phyloP scores from a whole-genome alignment of 2,888 invertebrate species.

The Proisotoma minuta region DNA sequence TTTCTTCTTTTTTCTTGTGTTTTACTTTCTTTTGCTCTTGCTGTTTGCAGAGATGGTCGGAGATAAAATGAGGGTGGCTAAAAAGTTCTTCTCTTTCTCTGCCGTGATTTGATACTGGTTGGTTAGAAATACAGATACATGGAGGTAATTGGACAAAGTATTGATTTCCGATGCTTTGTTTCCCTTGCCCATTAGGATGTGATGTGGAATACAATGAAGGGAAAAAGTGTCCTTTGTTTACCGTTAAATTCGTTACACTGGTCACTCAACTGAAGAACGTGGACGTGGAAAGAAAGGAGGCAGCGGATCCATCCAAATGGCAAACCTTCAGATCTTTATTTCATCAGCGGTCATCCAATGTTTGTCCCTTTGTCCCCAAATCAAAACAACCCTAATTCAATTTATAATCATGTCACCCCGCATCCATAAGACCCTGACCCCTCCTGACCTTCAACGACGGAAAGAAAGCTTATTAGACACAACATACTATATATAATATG shows the following conservation, averaged over 20 bases:
- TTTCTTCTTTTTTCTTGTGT: not conserved
- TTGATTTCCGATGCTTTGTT: constrained; percentile 35
- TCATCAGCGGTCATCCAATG: not conserved
- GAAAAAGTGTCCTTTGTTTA: constrained; percentile 38
- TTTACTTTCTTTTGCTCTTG: not conserved
- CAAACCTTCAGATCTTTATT: constrained; percentile 26
- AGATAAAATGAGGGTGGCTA: constrained; percentile 10
- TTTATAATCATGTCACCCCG: too few species aligned
- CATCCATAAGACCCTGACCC: too few species aligned
- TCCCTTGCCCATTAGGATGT: constrained; percentile 36
- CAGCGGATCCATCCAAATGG: constrained; percentile 46
- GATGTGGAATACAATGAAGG: not conserved
- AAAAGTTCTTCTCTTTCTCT: not conserved
- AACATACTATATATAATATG: too few species aligned
- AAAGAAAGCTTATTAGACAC: too few species aligned
- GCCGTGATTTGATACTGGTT: too few species aligned
- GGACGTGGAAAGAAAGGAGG: too few species aligned
- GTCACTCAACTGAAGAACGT: constrained; percentile 46
- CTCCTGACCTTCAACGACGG: too few species aligned
- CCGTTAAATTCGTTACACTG: constrained; percentile 44
- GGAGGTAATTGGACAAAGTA: constrained; percentile 27
- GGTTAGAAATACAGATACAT: too few species aligned
- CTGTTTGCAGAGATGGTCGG: constrained; percentile 16
- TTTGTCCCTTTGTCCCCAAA: not conserved
- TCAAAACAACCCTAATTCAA: too few species aligned